Conservation (phyloP, 2,797 vertebrate genomes). For the Brotula barbata region DNA sequence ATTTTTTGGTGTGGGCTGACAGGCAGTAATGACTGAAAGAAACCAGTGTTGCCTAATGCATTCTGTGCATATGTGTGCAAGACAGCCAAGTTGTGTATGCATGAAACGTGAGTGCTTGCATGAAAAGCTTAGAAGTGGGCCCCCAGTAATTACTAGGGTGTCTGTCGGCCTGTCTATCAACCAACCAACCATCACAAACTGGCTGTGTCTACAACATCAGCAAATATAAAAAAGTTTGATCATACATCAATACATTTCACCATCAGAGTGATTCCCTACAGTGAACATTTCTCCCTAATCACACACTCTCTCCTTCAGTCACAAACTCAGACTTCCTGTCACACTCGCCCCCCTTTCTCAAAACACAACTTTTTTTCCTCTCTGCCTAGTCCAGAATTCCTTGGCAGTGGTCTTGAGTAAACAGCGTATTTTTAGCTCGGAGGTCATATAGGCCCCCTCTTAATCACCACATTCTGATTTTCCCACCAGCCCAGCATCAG, state of each 20-base stretch:
- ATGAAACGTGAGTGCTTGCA: conserved; percentile 41
- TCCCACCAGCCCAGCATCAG: conserved; percentile 80
- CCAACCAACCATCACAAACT: conserved; percentile 43
- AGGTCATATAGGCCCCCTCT: conserved; percentile 85
- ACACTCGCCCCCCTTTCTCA: conserved; percentile 59
- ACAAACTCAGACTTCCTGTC: conserved; percentile 68
- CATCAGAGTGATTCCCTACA: conserved; percentile 19
- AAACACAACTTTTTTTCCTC: conserved; percentile 65
- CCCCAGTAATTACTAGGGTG: conserved; percentile 55
- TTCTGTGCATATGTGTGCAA: conserved; percentile 16
- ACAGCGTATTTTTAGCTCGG: conserved; percentile 87
- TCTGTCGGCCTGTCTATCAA: conserved; percentile 47
- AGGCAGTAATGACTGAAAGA: conserved; percentile 37
- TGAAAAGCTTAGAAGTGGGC: conserved; percentile 39
- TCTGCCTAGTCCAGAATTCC: conserved; percentile 82
- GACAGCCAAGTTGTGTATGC: neutral
- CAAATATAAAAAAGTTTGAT: conserved; percentile 28
- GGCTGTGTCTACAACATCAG: conserved; percentile 26
- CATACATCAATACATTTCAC: conserved; percentile 11
- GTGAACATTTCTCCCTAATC: conserved; percentile 42
- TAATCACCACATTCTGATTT: conserved; percentile 78
- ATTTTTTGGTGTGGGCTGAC: conserved; percentile 19
- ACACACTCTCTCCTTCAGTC: conserved; percentile 48
- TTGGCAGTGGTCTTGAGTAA: conserved; percentile 86
- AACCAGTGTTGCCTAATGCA: conserved; percentile 33